These are phyloP conservation scores for Clarias fuscus DNA, from an alignment of 2,797 vertebrate species.

Conservation along the genomic window DNA sequence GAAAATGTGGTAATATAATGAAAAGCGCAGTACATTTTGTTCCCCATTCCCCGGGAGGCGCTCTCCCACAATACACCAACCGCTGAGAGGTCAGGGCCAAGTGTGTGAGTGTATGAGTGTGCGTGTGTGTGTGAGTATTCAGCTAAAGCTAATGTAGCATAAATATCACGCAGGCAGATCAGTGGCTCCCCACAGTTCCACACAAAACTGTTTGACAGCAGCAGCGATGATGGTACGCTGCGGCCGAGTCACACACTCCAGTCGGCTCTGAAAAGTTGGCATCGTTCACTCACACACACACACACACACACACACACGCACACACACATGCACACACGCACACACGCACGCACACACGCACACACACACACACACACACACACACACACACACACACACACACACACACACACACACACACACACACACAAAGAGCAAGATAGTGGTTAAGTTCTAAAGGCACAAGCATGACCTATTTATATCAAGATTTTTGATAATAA, in stretches of 20 bases:
- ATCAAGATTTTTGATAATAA: background rate
- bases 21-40: slow-evolving; percentile 71
- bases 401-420: background rate
- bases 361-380: background rate
- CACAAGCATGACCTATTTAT: background rate
- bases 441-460: background rate
- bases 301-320: background rate
- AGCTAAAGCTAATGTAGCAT: slow-evolving; percentile 67
- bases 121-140: slow-evolving; percentile 61
- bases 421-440: background rate
- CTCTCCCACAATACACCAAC: slow-evolving; percentile 75
- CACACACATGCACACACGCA: slow-evolving; percentile 3
- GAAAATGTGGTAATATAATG: slow-evolving; percentile 69
- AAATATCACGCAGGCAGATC: slow-evolving; percentile 68
- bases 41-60: slow-evolving; percentile 72
- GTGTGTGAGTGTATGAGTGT: slow-evolving; percentile 68
- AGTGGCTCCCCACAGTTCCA: slow-evolving; percentile 60
- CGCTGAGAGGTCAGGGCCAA: slow-evolving; percentile 75
- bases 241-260: slow-evolving; percentile 40
- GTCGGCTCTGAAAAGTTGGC: slow-evolving; percentile 35
- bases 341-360: background rate
- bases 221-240: slow-evolving; percentile 42
- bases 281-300: background rate
- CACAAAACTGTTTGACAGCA: slow-evolving; percentile 47
- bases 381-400: background rate